A percentile compares a stretch with the other conserved stretches of the same genome.
Conservation (phyloP, 2,888 invertebrate genomes). For the Brachycybe producta region DNA sequence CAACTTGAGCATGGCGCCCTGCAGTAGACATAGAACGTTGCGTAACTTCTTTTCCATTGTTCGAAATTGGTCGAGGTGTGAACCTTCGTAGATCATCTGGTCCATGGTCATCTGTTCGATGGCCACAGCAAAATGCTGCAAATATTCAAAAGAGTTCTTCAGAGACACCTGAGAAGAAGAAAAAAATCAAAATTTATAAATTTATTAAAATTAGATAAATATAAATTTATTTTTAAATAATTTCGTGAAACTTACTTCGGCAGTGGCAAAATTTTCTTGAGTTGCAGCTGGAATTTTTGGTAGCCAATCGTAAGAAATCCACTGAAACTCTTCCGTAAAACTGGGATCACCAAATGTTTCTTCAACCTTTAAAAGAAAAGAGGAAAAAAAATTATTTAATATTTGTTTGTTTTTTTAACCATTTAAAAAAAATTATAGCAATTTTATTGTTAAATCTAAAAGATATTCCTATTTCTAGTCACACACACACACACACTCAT, state of each 20-base stretch:
- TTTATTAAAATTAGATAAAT: not conserved
- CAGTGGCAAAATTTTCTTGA: too few relatives aligned
- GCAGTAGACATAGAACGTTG: conserved; percentile 55
- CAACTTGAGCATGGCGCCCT: conserved; percentile 44
- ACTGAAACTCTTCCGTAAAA: conserved; percentile 10
- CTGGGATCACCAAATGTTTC: conserved; percentile 14
- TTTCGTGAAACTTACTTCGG: too few relatives aligned
- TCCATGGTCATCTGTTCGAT: conserved; percentile 51
- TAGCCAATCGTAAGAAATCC: conserved; percentile 12
- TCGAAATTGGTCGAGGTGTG: conserved; percentile 42
- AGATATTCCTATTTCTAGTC: too few relatives aligned
- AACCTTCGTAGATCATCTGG: conserved; percentile 40
- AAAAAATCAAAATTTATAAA: too few relatives aligned
- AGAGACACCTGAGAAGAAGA: conserved; percentile 28
- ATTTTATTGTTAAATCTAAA: too few relatives aligned
- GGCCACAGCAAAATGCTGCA: conserved; percentile 58
- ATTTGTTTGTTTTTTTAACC: too few relatives aligned
- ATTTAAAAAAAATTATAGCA: too few relatives aligned
- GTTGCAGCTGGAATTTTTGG: conserved; percentile 9
- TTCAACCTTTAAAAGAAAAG: not conserved
- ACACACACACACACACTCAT: too few relatives aligned
- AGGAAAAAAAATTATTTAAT: not conserved
- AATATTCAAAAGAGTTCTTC: conserved; percentile 48
- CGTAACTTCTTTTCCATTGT: conserved; percentile 45
- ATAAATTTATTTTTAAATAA: not conserved